Conservation (phyloP, 2,113 vertebrate genomes). For the Haemorhous mexicanus region DNA sequence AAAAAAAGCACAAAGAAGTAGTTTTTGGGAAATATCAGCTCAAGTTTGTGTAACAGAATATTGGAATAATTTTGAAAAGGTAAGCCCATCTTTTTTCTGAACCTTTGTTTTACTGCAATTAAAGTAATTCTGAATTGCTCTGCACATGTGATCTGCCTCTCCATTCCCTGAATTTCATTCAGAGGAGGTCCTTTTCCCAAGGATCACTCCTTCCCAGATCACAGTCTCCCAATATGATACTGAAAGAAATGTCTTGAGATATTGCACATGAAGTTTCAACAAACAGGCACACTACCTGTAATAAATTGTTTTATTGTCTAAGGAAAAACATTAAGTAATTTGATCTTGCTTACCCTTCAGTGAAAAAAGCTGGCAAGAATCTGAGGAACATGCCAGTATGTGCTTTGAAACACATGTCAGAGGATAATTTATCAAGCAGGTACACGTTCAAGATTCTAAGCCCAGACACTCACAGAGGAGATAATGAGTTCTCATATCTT, state of each 20-base stretch:
- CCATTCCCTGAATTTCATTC: neutral
- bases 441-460: neutral
- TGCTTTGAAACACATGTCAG: neutral
- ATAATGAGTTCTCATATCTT: neutral
- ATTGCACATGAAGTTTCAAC: neutral
- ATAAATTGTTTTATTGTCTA: neutral
- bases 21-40: neutral
- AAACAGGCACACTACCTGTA: neutral
- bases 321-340: neutral
- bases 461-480: neutral
- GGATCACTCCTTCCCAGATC: neutral
- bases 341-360: neutral
- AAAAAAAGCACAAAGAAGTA: neutral
- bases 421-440: neutral
- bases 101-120: neutral
- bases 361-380: neutral
- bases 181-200: neutral
- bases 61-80: neutral
- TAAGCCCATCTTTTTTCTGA: neutral
- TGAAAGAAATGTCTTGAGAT: neutral
- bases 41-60: neutral
- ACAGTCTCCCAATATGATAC: neutral
- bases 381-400: neutral
- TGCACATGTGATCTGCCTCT: neutral
- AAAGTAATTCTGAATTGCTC: neutral